Conservation (phyloP, 2,888 invertebrate genomes). For the Miltochrista miniata region DNA sequence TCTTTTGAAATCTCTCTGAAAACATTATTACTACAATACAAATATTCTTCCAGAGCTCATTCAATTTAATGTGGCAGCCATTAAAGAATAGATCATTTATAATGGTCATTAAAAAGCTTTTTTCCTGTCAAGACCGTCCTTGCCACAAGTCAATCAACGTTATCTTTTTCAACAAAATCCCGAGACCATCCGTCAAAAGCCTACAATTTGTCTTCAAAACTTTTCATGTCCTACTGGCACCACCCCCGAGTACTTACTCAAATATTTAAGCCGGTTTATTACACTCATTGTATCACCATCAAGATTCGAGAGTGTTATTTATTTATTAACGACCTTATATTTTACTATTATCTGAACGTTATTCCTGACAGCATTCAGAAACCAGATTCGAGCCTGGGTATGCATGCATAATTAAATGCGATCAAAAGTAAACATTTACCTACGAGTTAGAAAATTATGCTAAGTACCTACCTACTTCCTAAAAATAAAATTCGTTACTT, state of each 20-base stretch:
- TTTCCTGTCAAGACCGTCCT: neutral
- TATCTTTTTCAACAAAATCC: conserved; percentile 20
- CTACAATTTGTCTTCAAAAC: conserved; percentile 53
- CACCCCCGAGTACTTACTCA: conserved; percentile 47
- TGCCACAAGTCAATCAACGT: conserved; percentile 27
- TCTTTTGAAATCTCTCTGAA: no score
- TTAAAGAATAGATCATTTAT: neutral
- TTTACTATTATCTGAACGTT: no score
- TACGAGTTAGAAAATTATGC: no score
- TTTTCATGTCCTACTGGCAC: conserved; percentile 44
- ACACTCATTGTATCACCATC: neutral
- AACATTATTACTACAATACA: neutral
- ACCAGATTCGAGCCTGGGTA: no score
- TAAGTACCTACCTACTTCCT: no score
- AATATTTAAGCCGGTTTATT: conserved; percentile 28
- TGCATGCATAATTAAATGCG: no score
- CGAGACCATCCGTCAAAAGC: conserved; percentile 30
- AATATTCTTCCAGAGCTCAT: neutral
- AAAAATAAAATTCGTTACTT: no score
- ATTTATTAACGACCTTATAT: no score
- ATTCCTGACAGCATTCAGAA: no score
- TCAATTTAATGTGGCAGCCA: neutral
- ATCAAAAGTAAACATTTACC: no score
- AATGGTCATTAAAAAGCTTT: neutral
- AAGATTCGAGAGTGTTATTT: neutral